Evolutionary conservation across 1,140 invertebrate species (phyloP).

Genomic region (Pantala flavescens): DNA sequence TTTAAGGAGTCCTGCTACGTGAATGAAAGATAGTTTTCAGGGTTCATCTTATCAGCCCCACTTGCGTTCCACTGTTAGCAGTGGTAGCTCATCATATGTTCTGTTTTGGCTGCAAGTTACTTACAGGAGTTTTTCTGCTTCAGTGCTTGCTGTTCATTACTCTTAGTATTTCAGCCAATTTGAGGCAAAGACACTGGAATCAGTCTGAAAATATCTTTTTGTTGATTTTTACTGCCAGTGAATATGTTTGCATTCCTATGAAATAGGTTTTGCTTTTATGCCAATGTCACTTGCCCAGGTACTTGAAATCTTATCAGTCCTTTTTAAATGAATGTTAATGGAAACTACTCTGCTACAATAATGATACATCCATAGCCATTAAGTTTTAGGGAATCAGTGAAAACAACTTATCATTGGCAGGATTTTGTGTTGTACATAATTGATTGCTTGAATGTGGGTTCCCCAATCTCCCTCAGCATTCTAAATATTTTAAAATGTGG

Average conservation of each 20-base stretch:
- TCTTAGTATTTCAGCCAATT: neutral
- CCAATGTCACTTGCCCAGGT: neutral
- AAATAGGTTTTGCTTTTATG: neutral
- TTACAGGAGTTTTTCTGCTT: neutral
- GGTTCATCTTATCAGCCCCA: neutral
- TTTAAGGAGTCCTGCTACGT: neutral
- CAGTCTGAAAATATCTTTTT: neutral
- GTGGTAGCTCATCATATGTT: neutral
- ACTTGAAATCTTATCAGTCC: neutral
- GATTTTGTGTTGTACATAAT: neutral
- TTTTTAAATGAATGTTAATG: neutral
- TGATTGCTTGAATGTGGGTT: neutral
- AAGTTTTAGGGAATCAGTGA: neutral
- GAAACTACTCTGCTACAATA: neutral
- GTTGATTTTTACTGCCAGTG: neutral
- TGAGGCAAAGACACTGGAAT: neutral
- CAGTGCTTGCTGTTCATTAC: neutral
- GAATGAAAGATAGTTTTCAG: neutral
- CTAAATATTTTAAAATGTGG: conserved; percentile 3
- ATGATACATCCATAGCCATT: neutral
- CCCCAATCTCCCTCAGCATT: neutral
- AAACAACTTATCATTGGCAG: neutral
- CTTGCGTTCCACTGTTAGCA: neutral
- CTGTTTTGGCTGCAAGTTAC: neutral
- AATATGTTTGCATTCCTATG: neutral